Conservation (phyloP, 1,140 invertebrate genomes). For the Pemphigus obesinymphae region DNA sequence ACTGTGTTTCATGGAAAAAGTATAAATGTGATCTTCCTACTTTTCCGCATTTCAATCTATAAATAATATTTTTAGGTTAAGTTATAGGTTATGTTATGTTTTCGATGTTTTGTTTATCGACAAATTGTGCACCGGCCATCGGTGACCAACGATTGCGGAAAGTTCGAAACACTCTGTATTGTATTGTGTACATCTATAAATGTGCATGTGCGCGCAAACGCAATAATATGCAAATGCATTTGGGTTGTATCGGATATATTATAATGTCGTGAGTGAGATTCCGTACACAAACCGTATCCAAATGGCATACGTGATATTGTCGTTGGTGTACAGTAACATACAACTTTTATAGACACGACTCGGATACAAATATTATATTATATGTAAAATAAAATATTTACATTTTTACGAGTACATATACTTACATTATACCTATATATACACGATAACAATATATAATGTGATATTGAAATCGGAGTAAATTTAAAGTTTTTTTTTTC, state of each 20-base stretch:
- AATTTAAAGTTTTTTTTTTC: too few relatives aligned
- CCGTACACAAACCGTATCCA: background rate
- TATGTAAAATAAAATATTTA: too few relatives aligned
- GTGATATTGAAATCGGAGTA: too few relatives aligned
- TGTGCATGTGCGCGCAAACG: too few relatives aligned
- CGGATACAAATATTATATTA: background rate
- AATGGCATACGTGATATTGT: background rate
- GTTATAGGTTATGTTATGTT: too few relatives aligned
- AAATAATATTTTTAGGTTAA: too few relatives aligned
- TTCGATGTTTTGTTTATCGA: background rate
- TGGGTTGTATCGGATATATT: slow-evolving; percentile 14
- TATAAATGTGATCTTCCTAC: too few relatives aligned
- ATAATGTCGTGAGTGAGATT: slow-evolving; percentile 21
- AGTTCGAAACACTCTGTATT: background rate
- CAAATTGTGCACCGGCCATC: background rate
- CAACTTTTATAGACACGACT: slow-evolving; percentile 7
- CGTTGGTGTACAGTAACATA: background rate
- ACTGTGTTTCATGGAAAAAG: background rate
- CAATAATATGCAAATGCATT: slow-evolving; percentile 24
- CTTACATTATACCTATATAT: too few relatives aligned
- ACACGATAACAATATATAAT: background rate
- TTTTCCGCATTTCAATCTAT: too few relatives aligned
- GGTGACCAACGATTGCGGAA: background rate
- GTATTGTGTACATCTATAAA: too few relatives aligned
- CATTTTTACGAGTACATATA: too few relatives aligned